Evolutionary conservation across 2,113 vertebrate genomes (phyloP).

Genomic region (Nerophis ophidion): DNA sequence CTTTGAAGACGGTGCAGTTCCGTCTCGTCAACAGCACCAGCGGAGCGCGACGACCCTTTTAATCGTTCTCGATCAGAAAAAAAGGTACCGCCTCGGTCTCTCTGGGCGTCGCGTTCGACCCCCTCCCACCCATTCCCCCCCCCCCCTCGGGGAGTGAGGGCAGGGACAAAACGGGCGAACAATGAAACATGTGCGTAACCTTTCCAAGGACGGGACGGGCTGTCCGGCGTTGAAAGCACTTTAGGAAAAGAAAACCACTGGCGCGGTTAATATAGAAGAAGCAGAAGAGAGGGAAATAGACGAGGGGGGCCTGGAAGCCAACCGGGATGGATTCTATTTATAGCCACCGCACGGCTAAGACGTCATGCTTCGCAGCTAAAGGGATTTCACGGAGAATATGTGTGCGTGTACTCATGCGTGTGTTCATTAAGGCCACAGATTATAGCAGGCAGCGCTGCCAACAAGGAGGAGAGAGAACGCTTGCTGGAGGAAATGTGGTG

Average conservation of each 20-base stretch:
- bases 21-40: slow-evolving; percentile 59
- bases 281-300: slow-evolving; percentile 55
- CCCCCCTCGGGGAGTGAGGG: slow-evolving; percentile 1
- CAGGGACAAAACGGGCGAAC: slow-evolving; percentile 60
- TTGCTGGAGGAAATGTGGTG: slow-evolving; percentile 49
- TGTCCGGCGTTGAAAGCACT: slow-evolving; percentile 64
- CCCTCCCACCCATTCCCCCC: no score
- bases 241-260: slow-evolving; percentile 71
- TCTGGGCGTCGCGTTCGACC: not conserved
- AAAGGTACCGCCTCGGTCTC: slow-evolving; percentile 32
- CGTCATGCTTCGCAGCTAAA: slow-evolving; percentile 65
- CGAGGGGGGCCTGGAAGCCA: slow-evolving; percentile 60
- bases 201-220: slow-evolving; percentile 66
- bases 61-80: slow-evolving; percentile 66
- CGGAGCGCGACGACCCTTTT: slow-evolving; percentile 62
- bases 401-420: slow-evolving; percentile 23
- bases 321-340: slow-evolving; percentile 72
- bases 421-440: slow-evolving; percentile 59
- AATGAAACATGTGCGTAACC: slow-evolving; percentile 63
- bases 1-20: slow-evolving; percentile 56
- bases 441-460: slow-evolving; percentile 52
- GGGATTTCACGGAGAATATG: slow-evolving; percentile 58
- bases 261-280: slow-evolving; percentile 70
- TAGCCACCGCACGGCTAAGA: slow-evolving; percentile 56
- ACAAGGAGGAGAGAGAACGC: slow-evolving; percentile 44